Base-by-base conservation (phyloP, 1,140 invertebrate genomes). In the Drosophila setifemur region DNA sequence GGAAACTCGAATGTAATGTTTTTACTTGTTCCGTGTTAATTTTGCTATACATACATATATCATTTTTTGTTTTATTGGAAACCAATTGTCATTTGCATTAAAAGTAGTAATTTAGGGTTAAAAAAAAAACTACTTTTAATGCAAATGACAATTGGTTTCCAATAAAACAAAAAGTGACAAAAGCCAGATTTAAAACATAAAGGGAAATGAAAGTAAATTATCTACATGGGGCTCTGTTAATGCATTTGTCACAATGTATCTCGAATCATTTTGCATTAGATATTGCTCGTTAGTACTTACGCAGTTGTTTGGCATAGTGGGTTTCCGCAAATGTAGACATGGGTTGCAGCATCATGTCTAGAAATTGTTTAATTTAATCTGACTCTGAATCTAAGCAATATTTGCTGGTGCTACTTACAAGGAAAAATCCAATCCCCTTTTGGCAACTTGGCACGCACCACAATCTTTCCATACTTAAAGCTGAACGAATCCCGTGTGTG, bases 381-480 rank as follows among this genome's bases (percentile, higher is more conserved):
- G 11, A 2, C 0, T n/a, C n/a, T n/a, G n/a, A 12, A 19, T 28
- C 1, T 0, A 23, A n/a, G n/a, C n/a, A n/a, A 8, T 6, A 28
- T 8, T 6, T 9, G 5, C 18, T 8, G 14, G 12, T n/a, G 1
- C 0, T 12, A 73, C 48, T 70, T 53, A 81, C 81, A 86, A 19
- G 81, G 81, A 28, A 86, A 86, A 1, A 86, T 26, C 81, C 81
- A 86, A 42, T 86, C 82, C 0, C 81, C 81, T n/a, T 76, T 86
- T 0, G 81, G 81, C 3, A 86, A 29, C 12, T 82, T 86, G 3
- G 81, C 81, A 2, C 81, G 57, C 2, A 86, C 82, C 4, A 81
- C 68, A 18, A 86, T 61, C 40, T 81, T 87, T 0, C 81, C 81
- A 26, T 70, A 86, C 45, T 86, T 81, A 7, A 86, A 86, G 29